These are phyloP conservation scores for Fragum sueziense DNA, from an alignment of 2,888 invertebrate genomes.

Conservation along the genomic window DNA sequence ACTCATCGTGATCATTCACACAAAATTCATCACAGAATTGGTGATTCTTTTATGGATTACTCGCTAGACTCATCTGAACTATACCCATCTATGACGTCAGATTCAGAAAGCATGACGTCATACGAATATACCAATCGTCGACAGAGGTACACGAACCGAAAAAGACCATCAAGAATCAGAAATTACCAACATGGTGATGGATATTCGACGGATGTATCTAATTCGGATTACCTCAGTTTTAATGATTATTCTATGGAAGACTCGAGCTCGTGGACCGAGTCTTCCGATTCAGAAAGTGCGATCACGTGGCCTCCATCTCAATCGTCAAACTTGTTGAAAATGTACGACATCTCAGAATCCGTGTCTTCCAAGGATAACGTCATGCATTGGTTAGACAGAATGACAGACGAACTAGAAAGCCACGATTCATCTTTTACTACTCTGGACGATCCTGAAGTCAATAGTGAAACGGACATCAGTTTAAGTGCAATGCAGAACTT, in stretches of 20 bases:
- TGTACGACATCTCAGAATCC: conserved; percentile 62
- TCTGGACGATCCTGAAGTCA: conserved; percentile 37
- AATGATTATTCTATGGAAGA: conserved; percentile 57
- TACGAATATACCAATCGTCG: conserved; percentile 39
- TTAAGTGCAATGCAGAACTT: conserved; percentile 57
- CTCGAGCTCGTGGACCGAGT: conserved; percentile 53
- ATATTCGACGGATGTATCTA: conserved; percentile 60
- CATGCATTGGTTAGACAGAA: conserved; percentile 62
- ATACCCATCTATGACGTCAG: conserved; percentile 55
- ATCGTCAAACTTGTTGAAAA: conserved; percentile 57
- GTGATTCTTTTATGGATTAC: conserved; percentile 33
- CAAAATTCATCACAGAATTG: neutral
- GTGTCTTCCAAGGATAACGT: conserved; percentile 63
- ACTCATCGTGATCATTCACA: neutral
- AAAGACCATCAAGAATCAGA: conserved; percentile 13
- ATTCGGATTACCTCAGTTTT: conserved; percentile 62
- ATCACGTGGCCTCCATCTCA: conserved; percentile 68
- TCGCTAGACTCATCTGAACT: conserved; percentile 59
- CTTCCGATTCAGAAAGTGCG: conserved; percentile 63
- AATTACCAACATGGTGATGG: conserved; percentile 43
- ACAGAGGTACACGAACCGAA: conserved; percentile 19
- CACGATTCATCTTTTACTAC: conserved; percentile 53
- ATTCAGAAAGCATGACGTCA: conserved; percentile 50
- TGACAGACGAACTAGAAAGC: conserved; percentile 42
- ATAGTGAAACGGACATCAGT: conserved; percentile 56